Base-by-base conservation (phyloP, 1,140 invertebrate genomes). In the Holcopasites calliopsidis region DNA sequence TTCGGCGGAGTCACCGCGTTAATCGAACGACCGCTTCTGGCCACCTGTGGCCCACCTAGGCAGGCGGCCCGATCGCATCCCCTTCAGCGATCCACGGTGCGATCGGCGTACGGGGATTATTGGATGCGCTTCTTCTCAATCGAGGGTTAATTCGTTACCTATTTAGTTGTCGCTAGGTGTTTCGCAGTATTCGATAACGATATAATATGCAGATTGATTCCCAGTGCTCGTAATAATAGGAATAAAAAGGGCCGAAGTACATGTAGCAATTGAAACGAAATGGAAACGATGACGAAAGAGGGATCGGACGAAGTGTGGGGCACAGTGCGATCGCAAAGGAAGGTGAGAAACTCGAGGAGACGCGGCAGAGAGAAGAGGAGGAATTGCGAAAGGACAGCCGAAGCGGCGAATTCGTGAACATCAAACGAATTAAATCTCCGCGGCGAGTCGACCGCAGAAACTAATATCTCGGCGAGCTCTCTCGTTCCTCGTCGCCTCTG, bases 361-460 rank as follows among this genome's bases (percentile, higher is more conserved):
- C 18, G 28, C 4, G 44, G 54, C 13, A 35, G 33, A 54, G 38
- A 11, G n/a, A 31, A 26, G 38, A 2, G 6, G 13, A 33, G 44
- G 40, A 35, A n/a, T 18, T 50, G 40, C 44, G 16, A 33, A 69
- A 70, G 42, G 54, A 79, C 66, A 82, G 84, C 60, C 77, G 81
- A 80, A 87, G 89, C 90, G 91, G 91, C 88, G 84, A 90, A 90
- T 91, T 90, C 86, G 90, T 89, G 89, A 90, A 91, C 91, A 91
- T 92, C 91, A 92, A 92, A 92, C 90, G 91, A 92, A 91, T 92
- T 91, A 92, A 92, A 91, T 91, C 90, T 90, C 90, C 87, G 86
- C 87, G 86, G 88, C 88, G 88, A 90, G 87, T 84, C 89, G 89
- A 92, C 91, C 91, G 90, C 90, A 92, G 90, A 92, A 92, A 92